phyloP scores from a whole-genome alignment of 2,888 invertebrate genomes.

The Cactoblastis cactorum region DNA sequence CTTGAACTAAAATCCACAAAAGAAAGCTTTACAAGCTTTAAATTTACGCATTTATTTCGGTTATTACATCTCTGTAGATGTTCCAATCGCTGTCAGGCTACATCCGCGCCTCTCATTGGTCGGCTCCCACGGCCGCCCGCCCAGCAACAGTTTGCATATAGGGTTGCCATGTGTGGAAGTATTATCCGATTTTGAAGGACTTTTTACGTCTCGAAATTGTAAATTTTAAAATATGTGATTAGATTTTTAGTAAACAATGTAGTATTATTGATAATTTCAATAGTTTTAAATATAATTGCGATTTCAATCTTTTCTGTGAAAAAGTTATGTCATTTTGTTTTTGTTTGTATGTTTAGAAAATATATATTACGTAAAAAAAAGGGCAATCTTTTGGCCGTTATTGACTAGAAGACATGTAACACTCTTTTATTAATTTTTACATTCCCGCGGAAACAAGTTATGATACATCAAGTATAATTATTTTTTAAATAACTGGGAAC shows the following conservation, averaged over 20 bases:
- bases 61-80: slow-evolving; percentile 5
- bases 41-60: not conserved
- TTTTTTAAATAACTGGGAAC: not conserved
- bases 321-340: too few relatives aligned
- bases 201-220: not conserved
- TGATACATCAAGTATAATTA: too few relatives aligned
- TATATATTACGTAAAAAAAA: too few relatives aligned
- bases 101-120: slow-evolving; percentile 31
- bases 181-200: not conserved
- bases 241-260: not conserved
- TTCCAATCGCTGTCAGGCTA: not conserved
- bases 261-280: too few relatives aligned
- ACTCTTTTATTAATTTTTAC: too few relatives aligned
- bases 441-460: too few relatives aligned
- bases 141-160: slow-evolving; percentile 66
- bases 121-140: slow-evolving; percentile 36
- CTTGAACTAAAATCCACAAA: not conserved
- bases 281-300: too few relatives aligned
- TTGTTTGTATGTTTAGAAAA: too few relatives aligned
- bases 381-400: too few relatives aligned
- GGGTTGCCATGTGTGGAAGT: slow-evolving; percentile 37
- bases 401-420: too few relatives aligned
- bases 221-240: not conserved
- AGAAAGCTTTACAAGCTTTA: not conserved
- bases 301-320: too few relatives aligned